These are phyloP conservation scores for Lagopus leucura DNA, from an alignment of 2,113 vertebrate genomes.

Conservation along the genomic window DNA sequence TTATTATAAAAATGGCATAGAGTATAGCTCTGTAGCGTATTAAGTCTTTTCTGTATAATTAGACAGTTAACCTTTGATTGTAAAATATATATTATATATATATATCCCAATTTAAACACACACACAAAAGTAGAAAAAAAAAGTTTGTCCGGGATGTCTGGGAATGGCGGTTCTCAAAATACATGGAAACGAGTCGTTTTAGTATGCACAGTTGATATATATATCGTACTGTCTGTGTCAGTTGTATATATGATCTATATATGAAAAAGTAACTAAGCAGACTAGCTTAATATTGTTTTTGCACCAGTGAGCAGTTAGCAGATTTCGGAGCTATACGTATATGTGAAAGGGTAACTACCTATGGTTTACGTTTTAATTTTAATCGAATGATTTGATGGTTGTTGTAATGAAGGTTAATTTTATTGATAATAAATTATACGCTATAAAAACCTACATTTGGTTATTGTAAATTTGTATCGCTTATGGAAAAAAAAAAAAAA, in stretches of 20 bases:
- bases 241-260: conserved; percentile 77
- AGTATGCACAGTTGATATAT: conserved; percentile 67
- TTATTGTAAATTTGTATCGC: conserved; percentile 81
- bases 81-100: conserved; percentile 71
- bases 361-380: conserved; percentile 82
- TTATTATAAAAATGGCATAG: conserved; percentile 80
- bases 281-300: conserved; percentile 77
- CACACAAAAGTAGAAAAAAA: not conserved
- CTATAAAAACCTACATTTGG: conserved; percentile 76
- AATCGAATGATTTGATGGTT: conserved; percentile 74
- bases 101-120: conserved; percentile 50
- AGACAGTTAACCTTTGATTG: conserved; percentile 78
- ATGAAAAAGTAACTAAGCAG: conserved; percentile 67
- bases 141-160: conserved; percentile 28
- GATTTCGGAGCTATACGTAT: conserved; percentile 80
- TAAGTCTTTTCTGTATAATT: conserved; percentile 77
- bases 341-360: conserved; percentile 85
- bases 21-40: conserved; percentile 83
- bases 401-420: conserved; percentile 83
- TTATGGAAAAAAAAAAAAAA: conserved; percentile 23
- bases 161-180: conserved; percentile 61
- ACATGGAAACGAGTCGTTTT: conserved; percentile 65
- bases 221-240: conserved; percentile 62
- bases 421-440: conserved; percentile 87
- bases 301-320: conserved; percentile 76